Conservation (phyloP, 2,797 vertebrate species). For the Eospalax fontanierii region DNA sequence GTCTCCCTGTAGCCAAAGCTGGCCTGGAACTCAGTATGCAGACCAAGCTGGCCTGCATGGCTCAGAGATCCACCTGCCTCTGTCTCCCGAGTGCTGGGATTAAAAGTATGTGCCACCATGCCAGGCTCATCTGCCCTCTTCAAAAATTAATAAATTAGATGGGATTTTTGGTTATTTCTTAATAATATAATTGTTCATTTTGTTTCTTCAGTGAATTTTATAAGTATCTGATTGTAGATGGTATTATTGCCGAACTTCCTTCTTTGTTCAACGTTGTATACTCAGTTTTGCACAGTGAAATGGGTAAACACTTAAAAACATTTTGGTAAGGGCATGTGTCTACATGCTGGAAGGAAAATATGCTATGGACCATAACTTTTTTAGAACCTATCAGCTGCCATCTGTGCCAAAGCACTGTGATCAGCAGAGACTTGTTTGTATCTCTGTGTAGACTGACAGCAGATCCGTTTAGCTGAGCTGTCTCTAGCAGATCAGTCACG, state of each 20-base stretch:
- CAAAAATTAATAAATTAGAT: not conserved
- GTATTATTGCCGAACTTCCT: not conserved
- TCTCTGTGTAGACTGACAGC: slow-evolving; percentile 38
- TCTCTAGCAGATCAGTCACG: slow-evolving; percentile 51
- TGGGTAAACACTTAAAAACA: not conserved
- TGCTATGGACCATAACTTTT: slow-evolving; percentile 56
- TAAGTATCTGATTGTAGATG: not conserved
- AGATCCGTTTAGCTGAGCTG: slow-evolving; percentile 74
- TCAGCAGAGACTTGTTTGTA: slow-evolving; percentile 70
- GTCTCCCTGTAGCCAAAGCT: too few species aligned
- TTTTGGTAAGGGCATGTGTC: not conserved
- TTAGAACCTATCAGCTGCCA: slow-evolving; percentile 11
- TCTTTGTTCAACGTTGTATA: not conserved
- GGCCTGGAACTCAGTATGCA: too few species aligned
- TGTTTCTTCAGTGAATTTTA: slow-evolving; percentile 6
- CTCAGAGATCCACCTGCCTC: too few species aligned
- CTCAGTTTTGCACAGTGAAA: not conserved
- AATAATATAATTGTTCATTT: not conserved
- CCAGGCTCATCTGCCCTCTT: too few species aligned
- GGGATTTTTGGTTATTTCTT: slow-evolving; percentile 43
- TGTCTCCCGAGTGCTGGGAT: too few species aligned
- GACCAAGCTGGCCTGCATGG: too few species aligned
- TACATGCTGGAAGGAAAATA: slow-evolving; percentile 1
- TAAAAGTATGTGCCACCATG: too few species aligned
- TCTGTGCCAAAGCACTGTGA: slow-evolving; percentile 46